These are phyloP conservation scores for Apodemia duryi DNA, from an alignment of 2,888 invertebrate genomes.

Conservation along the genomic window DNA sequence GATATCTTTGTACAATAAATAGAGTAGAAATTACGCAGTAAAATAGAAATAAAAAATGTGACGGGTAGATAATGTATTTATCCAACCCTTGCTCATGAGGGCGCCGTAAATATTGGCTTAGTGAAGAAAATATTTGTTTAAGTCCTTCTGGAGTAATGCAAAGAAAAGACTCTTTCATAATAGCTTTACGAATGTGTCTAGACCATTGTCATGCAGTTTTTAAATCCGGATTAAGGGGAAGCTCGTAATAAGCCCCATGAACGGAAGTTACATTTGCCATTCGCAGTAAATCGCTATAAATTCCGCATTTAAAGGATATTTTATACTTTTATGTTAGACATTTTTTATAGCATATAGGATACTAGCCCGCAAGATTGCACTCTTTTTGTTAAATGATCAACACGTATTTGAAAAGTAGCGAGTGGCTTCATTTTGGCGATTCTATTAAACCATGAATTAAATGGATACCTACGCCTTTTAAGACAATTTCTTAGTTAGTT, in stretches of 20 bases:
- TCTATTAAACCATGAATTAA: too few species aligned
- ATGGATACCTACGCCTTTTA: too few species aligned
- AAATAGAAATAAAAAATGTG: slow-evolving; percentile 12
- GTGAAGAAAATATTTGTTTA: slow-evolving; percentile 76
- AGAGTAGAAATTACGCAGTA: slow-evolving; percentile 11
- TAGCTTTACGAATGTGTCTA: slow-evolving; percentile 50
- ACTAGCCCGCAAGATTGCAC: too few species aligned
- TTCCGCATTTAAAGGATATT: slow-evolving; percentile 24
- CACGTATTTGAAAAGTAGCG: too few species aligned
- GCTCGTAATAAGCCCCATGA: slow-evolving; percentile 56
- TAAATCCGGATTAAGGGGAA: slow-evolving; percentile 67
- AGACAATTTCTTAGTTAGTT: too few species aligned
- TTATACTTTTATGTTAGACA: not conserved
- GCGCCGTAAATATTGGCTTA: slow-evolving; percentile 73
- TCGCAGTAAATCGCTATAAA: slow-evolving; percentile 28
- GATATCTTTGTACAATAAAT: slow-evolving; percentile 10
- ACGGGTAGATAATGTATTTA: slow-evolving; percentile 39
- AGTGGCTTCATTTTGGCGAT: too few species aligned
- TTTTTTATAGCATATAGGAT: too few species aligned
- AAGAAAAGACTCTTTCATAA: slow-evolving; percentile 54
- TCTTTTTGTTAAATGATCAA: too few species aligned
- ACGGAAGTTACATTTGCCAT: slow-evolving; percentile 39
- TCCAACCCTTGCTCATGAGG: slow-evolving; percentile 58
- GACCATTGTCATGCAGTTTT: slow-evolving; percentile 67
- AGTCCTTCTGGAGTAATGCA: slow-evolving; percentile 47